Evolutionary conservation across 2,888 invertebrate genomes (phyloP).

Genomic region (Autographa pulchrina): DNA sequence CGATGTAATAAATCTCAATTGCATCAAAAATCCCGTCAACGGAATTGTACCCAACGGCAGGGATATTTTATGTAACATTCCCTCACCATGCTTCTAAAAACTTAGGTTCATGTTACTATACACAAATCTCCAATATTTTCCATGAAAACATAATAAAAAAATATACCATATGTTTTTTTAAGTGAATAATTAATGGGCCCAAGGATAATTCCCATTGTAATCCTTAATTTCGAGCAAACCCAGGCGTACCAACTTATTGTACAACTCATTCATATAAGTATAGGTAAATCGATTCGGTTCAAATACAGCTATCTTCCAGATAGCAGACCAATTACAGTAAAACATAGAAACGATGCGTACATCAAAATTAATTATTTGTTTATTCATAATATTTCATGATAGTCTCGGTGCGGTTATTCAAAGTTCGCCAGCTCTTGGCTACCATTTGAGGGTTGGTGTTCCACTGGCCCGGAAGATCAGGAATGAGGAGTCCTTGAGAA

Average conservation of each 20-base stretch:
- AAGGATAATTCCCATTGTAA: too few species aligned
- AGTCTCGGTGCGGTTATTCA: slow-evolving; percentile 38
- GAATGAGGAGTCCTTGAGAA: slow-evolving; percentile 61
- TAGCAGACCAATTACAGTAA: slow-evolving; percentile 10
- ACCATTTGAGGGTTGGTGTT: slow-evolving; percentile 73
- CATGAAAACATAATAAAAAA: too few species aligned
- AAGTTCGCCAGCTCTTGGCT: slow-evolving; percentile 58
- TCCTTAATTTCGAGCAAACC: not conserved
- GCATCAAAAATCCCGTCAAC: slow-evolving; percentile 4
- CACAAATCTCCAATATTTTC: too few species aligned
- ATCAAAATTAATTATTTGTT: slow-evolving; percentile 27
- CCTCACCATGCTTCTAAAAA: not conserved
- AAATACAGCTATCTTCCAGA: not conserved
- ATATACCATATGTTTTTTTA: too few species aligned
- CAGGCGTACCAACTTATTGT: not conserved
- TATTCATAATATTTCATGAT: slow-evolving; percentile 39
- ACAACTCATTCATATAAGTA: not conserved
- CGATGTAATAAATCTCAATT: not conserved
- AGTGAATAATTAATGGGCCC: too few species aligned
- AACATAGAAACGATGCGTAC: slow-evolving; percentile 25
- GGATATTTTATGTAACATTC: too few species aligned
- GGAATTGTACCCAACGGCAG: not conserved
- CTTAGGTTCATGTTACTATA: not conserved
- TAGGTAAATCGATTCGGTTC: not conserved
- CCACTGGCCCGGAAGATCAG: slow-evolving; percentile 65